Conservation (phyloP, 2,113 vertebrate genomes). For the Sturnus vulgaris region DNA sequence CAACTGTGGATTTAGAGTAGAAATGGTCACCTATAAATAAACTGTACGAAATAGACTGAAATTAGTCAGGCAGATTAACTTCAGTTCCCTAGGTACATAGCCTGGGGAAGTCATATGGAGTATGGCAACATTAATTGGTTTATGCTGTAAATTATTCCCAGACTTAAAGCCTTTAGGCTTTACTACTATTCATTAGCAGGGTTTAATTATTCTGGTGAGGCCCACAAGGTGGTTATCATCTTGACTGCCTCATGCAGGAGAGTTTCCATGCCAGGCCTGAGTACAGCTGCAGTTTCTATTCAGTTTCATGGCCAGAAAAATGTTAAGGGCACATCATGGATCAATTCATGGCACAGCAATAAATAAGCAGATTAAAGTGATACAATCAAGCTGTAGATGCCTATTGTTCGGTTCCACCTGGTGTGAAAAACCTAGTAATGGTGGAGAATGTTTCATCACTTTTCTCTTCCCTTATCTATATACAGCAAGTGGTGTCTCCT, state of each 20-base stretch:
- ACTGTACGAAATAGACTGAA: background rate
- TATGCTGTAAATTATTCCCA: background rate
- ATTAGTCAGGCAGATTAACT: background rate
- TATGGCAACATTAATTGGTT: background rate
- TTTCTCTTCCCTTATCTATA: background rate
- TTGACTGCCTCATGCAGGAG: background rate
- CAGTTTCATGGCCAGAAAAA: background rate
- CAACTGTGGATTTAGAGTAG: background rate
- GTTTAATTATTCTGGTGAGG: background rate
- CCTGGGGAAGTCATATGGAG: background rate
- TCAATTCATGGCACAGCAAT: background rate
- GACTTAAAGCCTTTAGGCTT: background rate
- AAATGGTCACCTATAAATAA: background rate
- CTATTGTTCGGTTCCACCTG: background rate
- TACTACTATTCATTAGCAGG: background rate
- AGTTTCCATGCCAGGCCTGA: background rate
- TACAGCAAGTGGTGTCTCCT: background rate
- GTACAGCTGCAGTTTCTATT: background rate
- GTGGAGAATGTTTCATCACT: background rate
- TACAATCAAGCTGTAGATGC: accelerated
- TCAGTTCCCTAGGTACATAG: background rate
- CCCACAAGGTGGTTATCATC: background rate
- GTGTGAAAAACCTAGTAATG: background rate
- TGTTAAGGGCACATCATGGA: background rate
- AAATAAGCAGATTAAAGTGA: background rate